Evolutionary conservation across 2,797 vertebrate species (phyloP).

Genomic region (Schizothorax lantsangensis): DNA sequence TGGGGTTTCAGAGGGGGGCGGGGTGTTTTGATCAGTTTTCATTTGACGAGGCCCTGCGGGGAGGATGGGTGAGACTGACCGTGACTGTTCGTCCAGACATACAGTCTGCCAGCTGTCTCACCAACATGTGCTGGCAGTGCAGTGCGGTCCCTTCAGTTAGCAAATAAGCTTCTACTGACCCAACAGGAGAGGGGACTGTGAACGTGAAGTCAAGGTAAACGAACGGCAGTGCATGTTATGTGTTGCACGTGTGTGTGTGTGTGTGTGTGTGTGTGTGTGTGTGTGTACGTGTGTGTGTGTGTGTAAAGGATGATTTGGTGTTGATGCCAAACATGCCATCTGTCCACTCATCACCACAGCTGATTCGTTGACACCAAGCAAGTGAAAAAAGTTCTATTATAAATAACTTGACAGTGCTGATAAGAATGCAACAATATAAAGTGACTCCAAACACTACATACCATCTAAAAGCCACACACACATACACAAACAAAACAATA

Average conservation of each 20-base stretch:
- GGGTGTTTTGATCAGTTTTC: conserved; percentile 10
- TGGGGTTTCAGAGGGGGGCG: no score
- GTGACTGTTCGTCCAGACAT: conserved; percentile 44
- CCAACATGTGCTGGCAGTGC: conserved; percentile 17
- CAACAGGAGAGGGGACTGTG: neutral
- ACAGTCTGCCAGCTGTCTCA: conserved; percentile 27
- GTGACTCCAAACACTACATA: neutral
- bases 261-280: neutral
- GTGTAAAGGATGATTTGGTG: neutral
- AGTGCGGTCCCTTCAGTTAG: conserved; percentile 20
- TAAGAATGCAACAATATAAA: neutral
- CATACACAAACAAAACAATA: neutral
- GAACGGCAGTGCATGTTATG: neutral
- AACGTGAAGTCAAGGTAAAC: conserved; percentile 17
- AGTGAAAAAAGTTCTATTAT: neutral
- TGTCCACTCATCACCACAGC: neutral
- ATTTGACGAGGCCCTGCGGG: conserved; percentile 15
- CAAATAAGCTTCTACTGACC: neutral
- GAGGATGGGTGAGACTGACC: conserved; percentile 17
- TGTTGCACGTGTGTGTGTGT: no score
- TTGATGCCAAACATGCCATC: neutral
- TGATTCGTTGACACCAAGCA: neutral
- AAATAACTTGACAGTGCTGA: neutral
- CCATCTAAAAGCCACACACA: neutral
- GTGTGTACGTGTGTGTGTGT: neutral